phyloP scores from a whole-genome alignment of 1,140 invertebrate genomes.

The Dryas iulia region DNA sequence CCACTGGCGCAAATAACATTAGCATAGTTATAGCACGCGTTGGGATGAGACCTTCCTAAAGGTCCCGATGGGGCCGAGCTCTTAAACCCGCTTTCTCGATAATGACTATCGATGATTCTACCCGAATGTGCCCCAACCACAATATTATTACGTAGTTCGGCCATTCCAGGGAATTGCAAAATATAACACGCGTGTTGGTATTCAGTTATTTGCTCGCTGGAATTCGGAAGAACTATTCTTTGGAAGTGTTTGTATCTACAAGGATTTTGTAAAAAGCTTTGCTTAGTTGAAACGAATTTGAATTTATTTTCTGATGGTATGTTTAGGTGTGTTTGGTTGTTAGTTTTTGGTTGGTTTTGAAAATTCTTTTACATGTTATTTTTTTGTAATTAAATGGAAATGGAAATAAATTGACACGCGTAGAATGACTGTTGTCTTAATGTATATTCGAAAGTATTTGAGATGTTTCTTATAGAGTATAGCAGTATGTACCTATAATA shows the following conservation, averaged over 20 bases:
- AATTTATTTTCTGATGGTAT: background rate
- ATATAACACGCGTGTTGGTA: conserved; percentile 60
- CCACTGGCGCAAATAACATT: conserved; percentile 78
- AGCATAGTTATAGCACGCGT: conserved; percentile 78
- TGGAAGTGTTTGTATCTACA: background rate
- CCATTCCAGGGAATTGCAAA: conserved; percentile 67
- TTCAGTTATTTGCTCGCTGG: conserved; percentile 58
- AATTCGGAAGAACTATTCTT: conserved; percentile 40
- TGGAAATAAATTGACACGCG: too few relatives aligned
- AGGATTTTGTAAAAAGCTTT: background rate
- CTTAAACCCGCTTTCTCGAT: conserved; percentile 77
- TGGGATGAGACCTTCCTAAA: conserved; percentile 74
- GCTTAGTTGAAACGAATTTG: background rate
- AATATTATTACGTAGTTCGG: conserved; percentile 76
- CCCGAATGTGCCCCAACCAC: conserved; percentile 64
- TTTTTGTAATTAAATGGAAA: too few relatives aligned
- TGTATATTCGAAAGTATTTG: too few relatives aligned
- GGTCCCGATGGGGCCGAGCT: conserved; percentile 69
- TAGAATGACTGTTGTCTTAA: too few relatives aligned
- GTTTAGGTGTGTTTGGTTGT: background rate
- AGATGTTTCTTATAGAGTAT: too few relatives aligned
- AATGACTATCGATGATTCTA: conserved; percentile 79
- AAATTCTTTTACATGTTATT: too few relatives aligned
- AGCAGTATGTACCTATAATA: too few relatives aligned
- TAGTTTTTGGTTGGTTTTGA: too few relatives aligned